A percentile compares a stretch with the other conserved stretches of the same genome.
Conservation (phyloP, 1,140 invertebrate species). For the Zaprionus gabonicus region DNA sequence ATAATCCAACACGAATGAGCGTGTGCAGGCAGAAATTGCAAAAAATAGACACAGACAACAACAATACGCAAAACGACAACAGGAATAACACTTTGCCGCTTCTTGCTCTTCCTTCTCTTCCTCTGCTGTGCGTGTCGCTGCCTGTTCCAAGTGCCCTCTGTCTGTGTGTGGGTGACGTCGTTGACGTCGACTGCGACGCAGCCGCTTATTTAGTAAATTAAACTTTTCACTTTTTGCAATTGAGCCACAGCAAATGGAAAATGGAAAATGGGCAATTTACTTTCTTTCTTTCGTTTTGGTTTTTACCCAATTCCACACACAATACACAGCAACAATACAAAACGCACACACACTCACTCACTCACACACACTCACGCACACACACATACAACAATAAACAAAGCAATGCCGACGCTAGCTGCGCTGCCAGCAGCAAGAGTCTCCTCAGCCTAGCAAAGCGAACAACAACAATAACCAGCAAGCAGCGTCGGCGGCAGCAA, state of each 20-base stretch:
- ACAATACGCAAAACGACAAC: constrained; percentile 38
- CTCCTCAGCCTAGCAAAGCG: constrained; percentile 35
- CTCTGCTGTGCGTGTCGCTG: constrained; percentile 12
- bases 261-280: constrained; percentile 59
- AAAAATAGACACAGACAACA: constrained; percentile 69
- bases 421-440: constrained; percentile 38
- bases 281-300: constrained; percentile 50
- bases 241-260: constrained; percentile 50
- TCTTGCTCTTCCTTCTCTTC: constrained; percentile 12
- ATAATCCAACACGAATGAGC: constrained; percentile 80
- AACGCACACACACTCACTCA: constrained; percentile 25
- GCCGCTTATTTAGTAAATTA: constrained; percentile 78
- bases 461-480: constrained; percentile 40
- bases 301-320: constrained; percentile 47
- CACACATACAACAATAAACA: constrained; percentile 37
- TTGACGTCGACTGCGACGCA: constrained; percentile 32
- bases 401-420: constrained; percentile 39
- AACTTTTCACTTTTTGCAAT: constrained; percentile 80
- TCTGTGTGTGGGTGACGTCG: constrained; percentile 24
- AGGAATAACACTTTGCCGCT: constrained; percentile 52
- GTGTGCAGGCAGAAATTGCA: constrained; percentile 74
- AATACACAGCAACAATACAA: constrained; percentile 37
- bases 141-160: neutral
- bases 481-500: constrained; percentile 33
- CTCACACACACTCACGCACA: constrained; percentile 8